Percentiles rank a stretch among this genome's conserved stretches.
phyloP scores from a whole-genome alignment of 2,113 vertebrate genomes.

The Brachyistius frenatus region DNA sequence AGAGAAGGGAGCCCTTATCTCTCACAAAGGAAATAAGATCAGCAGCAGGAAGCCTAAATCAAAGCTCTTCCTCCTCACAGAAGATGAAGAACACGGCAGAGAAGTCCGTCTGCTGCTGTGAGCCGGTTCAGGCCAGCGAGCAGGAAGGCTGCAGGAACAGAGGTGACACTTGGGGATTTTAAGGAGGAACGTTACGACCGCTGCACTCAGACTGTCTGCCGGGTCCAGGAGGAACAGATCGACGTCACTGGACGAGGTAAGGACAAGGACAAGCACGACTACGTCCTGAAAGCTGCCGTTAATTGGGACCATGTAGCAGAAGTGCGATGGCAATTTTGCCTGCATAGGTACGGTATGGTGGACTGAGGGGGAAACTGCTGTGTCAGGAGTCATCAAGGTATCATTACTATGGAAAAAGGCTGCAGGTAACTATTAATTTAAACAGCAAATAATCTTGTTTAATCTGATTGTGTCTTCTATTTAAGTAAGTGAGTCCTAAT shows the following conservation, averaged over 20 bases:
- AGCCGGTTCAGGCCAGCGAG: neutral
- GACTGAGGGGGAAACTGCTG: conserved; percentile 23
- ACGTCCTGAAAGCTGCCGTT: neutral
- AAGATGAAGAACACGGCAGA: conserved; percentile 6
- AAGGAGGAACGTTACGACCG: conserved; percentile 12
- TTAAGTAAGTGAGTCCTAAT: neutral
- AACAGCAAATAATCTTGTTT: too few relatives aligned
- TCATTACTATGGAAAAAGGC: neutral
- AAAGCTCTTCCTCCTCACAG: conserved; percentile 14
- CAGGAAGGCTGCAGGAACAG: conserved; percentile 14
- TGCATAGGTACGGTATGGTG: neutral
- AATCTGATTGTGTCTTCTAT: too few relatives aligned
- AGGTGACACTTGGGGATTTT: conserved; percentile 26
- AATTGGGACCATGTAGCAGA: too few relatives aligned
- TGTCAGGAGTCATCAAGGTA: conserved; percentile 10
- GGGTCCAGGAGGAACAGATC: neutral
- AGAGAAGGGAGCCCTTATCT: conserved; percentile 5
- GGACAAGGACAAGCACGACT: neutral
- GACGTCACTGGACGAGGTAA: conserved; percentile 26
- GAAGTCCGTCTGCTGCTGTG: conserved; percentile 9
- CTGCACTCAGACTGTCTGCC: conserved; percentile 11
- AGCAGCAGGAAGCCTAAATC: conserved; percentile 22
- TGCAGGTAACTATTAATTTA: neutral
- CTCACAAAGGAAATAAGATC: conserved; percentile 1
- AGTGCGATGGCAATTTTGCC: neutral